Base-by-base conservation (phyloP, 2,797 vertebrate species). In the Psittacula derbiana region DNA sequence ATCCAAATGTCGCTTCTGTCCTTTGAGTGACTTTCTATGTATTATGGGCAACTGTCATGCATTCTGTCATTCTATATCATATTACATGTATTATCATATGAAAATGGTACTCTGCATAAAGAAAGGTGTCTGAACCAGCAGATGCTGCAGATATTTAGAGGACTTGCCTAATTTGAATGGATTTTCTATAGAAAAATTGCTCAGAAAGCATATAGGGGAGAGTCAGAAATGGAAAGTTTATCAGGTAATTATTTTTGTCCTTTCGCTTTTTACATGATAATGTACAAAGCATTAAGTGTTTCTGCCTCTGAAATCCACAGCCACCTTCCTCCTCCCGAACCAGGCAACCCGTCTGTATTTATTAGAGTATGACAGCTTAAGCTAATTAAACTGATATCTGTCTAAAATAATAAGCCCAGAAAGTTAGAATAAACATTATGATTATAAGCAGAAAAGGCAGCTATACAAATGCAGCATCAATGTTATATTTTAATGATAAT, bases 1-100 rank as follows among this genome's bases (percentile, higher is more conserved):
- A 98, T 98, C 97, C 98, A 98, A 98, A 98, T 98, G 98, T 98
- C 98, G 97, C 98, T 98, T 98, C 98, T 98, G 97, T 98, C 98
- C 98, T 98, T 98, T 98, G 98, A 98, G 98, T 98, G 98, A 98
- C 98, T 98, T 97, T 98, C 98, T 97, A 97, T 93, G 98, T 98
- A 98, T 98, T 98, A 98, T 98, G 97, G 98, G 97, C 98, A 98
- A 98, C 97, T 98, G 98, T 98, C 98, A 98, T 98, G 97, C 98
- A 98, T 98, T 98, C 98, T 98, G 98, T 98, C 98, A 98, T 98
- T 98, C 97, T 97, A 97, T 98, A 98, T 98, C 98, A 98, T 98
- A 98, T 98, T 98, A 98, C 98, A 98, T 90, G 96, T 98, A 98
- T 98, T 98, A 98, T 98, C 98, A 98, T 98, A 98, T 97, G 98